phyloP scores from a whole-genome alignment of 2,888 invertebrate species.

The Helobdella robusta region DNA sequence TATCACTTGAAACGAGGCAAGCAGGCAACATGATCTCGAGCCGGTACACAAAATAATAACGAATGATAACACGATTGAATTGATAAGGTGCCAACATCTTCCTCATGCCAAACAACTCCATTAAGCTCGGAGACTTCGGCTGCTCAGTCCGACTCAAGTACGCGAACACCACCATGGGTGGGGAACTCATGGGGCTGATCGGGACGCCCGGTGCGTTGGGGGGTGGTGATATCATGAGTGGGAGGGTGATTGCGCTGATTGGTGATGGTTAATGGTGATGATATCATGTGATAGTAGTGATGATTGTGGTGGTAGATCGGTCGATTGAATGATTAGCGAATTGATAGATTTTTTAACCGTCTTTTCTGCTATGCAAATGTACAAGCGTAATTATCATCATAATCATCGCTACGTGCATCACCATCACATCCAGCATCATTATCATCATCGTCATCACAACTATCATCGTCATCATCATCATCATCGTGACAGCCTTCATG shows the following conservation, averaged over 20 bases:
- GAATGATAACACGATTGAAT: too few species aligned
- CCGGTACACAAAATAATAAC: too few species aligned
- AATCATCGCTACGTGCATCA: too few species aligned
- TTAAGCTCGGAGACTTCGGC: conserved; percentile 90
- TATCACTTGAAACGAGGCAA: too few species aligned
- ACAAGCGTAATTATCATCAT: too few species aligned
- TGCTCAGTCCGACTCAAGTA: conserved; percentile 82
- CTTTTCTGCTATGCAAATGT: too few species aligned
- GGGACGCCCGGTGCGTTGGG: conserved; percentile 69
- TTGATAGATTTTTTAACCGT: too few species aligned
- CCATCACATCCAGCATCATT: too few species aligned
- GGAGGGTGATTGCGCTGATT: background rate
- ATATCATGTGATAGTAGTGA: background rate
- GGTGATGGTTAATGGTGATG: background rate
- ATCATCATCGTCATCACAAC: too few species aligned
- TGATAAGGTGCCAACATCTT: conserved; percentile 77
- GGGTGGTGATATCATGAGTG: background rate
- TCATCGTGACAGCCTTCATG: conserved; percentile 69
- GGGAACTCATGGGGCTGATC: conserved; percentile 44
- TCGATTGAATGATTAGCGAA: too few species aligned
- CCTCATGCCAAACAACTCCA: conserved; percentile 65
- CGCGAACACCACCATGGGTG: conserved; percentile 54
- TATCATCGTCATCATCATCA: too few species aligned
- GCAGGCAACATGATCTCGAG: too few species aligned
- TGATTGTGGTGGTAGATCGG: background rate